Evolutionary conservation across 2,888 invertebrate genomes (phyloP), one percentile per base, ranked within the genome.

Genomic region (Drosophila robusta): DNA sequence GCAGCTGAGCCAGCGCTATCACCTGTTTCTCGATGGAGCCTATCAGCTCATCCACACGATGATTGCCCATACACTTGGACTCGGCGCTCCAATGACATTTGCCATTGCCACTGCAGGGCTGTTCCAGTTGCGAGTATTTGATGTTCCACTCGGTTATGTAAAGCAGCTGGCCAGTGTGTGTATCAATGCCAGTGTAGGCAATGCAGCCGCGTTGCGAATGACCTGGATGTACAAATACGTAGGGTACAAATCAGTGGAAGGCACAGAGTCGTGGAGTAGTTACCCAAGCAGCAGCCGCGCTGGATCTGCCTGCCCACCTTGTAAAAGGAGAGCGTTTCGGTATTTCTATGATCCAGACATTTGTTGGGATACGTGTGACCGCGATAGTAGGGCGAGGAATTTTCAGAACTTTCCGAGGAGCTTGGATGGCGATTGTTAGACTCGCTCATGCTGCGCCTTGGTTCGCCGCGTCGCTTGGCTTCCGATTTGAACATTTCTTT

Each of bases 81-180:
- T 92, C 91, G 6, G 72, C 69, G 4, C 83, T 65, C 91, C 92
- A 91, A 50, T 89, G 89, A 32, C 92, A 92, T 50, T 90, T 90
- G 1, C 91, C 90, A 3, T 88, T 89, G 41, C 76, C 89, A 16
- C 76, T 73, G 63, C 92, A 92, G n/a, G 91, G 90, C 49, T 89
- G 84, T 64, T 74, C 93, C 73, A 69, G 91, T 91, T 92, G 90
- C 65, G 92, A 61, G 86, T 91, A 90, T 92, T 91, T 93, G 6
- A 96, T 92, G 44, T 92, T 93, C 97, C 97, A 98, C 90, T 97
- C 97, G 26, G 95, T 95, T 12, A 97, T 93, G 32, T 95, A 94
- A 0, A 97, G 92, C 49, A 95, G 90, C 74, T 96, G 95, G 0
- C 97, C 97, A 12, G 94, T 94, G 62, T 94, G 94, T 56, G 94